These are phyloP conservation scores for Chelonoidis abingdonii DNA, from an alignment of 2,113 vertebrate genomes.

Conservation along the genomic window DNA sequence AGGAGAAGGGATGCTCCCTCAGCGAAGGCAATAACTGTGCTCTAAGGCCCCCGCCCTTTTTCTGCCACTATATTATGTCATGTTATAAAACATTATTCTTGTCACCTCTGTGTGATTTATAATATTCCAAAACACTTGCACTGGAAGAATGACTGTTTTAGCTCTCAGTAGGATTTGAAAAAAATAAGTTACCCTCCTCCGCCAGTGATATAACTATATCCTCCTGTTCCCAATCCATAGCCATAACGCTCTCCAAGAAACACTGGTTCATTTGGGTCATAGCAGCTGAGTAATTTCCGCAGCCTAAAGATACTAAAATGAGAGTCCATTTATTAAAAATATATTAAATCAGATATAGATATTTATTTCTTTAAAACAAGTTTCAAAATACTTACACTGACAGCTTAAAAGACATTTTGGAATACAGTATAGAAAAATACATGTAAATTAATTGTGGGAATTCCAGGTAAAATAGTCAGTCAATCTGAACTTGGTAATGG, in stretches of 20 bases:
- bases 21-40: rapidly evolving
- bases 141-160: not conserved
- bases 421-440: not conserved
- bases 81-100: not conserved
- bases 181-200: conserved; percentile 90
- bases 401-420: not conserved
- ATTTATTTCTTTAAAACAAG: conserved; percentile 12
- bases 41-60: not conserved
- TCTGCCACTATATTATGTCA: not conserved
- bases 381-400: not conserved
- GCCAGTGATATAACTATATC: conserved; percentile 97
- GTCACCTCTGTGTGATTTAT: not conserved
- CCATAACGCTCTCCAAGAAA: conserved; percentile 95
- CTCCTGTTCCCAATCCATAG: conserved; percentile 92
- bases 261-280: conserved; percentile 85
- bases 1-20: not conserved
- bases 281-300: conserved; percentile 91
- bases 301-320: conserved; percentile 88
- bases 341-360: not conserved
- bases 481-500: not conserved
- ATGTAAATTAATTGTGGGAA: not conserved
- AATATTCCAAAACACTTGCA: not conserved
- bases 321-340: not conserved
- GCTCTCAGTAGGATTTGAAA: not conserved
- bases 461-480: not conserved